These are phyloP conservation scores for Sylvietta virens DNA, from an alignment of 2,113 vertebrate species.

Conservation along the genomic window DNA sequence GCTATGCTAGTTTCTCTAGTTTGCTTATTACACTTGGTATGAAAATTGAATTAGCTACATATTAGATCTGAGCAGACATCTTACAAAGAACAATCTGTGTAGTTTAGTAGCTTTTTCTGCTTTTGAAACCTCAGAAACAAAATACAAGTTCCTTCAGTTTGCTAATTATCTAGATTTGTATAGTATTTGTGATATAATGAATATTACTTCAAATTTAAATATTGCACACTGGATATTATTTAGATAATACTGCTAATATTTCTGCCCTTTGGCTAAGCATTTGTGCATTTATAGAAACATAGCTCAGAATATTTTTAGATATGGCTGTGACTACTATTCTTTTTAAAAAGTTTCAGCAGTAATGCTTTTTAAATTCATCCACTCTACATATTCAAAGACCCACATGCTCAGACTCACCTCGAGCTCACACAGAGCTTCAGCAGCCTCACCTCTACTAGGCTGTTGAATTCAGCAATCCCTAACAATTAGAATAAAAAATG, in stretches of 20 bases:
- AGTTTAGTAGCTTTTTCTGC: neutral
- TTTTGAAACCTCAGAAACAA: neutral
- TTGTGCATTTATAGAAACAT: neutral
- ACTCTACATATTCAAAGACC: neutral
- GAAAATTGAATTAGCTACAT: neutral
- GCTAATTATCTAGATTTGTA: neutral
- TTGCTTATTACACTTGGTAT: neutral
- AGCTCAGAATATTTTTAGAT: neutral
- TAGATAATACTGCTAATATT: neutral
- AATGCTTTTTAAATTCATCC: neutral
- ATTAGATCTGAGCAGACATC: neutral
- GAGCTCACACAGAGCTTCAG: neutral
- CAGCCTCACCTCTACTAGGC: neutral
- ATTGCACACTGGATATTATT: neutral
- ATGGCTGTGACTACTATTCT: neutral
- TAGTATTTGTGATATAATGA: neutral
- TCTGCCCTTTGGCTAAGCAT: neutral
- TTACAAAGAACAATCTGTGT: neutral
- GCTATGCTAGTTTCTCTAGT: neutral
- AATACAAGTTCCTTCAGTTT: neutral
- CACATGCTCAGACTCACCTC: neutral
- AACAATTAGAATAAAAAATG: neutral
- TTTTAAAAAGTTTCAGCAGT: neutral
- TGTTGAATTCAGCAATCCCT: neutral
- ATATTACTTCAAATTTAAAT: neutral